phyloP scores from a whole-genome alignment of 2,888 invertebrate species.

The Digitonthophagus gazella region DNA sequence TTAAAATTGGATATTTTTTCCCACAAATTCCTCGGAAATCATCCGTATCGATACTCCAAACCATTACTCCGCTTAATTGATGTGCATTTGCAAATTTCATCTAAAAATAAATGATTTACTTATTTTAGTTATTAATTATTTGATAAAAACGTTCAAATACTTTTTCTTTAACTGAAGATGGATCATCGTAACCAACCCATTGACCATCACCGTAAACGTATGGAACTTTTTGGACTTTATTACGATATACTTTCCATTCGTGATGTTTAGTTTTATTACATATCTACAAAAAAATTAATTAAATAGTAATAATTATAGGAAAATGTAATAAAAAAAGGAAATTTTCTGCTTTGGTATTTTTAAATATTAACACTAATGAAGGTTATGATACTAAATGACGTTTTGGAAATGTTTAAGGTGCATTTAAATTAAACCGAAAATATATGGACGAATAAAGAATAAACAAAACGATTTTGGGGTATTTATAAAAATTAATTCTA shows the following conservation, averaged over 20 bases:
- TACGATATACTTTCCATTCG: conserved; percentile 41
- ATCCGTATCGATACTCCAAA: conserved; percentile 80
- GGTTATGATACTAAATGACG: no score
- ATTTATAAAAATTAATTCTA: no score
- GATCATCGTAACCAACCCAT: conserved; percentile 51
- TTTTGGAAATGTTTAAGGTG: no score
- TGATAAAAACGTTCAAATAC: conserved; percentile 40
- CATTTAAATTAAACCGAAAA: no score
- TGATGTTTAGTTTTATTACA: conserved; percentile 38
- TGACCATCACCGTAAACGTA: conserved; percentile 47
- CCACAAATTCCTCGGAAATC: conserved; percentile 68
- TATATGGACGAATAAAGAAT: no score
- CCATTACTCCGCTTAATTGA: conserved; percentile 64
- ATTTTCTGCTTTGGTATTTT: no score
- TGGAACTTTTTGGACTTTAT: conserved; percentile 48
- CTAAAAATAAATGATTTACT: background rate
- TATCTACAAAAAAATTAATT: conserved; percentile 31
- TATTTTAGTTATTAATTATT: background rate
- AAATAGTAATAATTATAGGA: no score
- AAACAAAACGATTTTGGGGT: no score
- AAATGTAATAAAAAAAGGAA: no score
- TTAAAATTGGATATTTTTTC: conserved; percentile 59
- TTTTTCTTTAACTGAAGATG: conserved; percentile 45
- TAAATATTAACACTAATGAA: no score
- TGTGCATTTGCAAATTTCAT: conserved; percentile 24